phyloP scores from a whole-genome alignment of 2,113 vertebrate genomes.

The Neopipo cinnamomea region DNA sequence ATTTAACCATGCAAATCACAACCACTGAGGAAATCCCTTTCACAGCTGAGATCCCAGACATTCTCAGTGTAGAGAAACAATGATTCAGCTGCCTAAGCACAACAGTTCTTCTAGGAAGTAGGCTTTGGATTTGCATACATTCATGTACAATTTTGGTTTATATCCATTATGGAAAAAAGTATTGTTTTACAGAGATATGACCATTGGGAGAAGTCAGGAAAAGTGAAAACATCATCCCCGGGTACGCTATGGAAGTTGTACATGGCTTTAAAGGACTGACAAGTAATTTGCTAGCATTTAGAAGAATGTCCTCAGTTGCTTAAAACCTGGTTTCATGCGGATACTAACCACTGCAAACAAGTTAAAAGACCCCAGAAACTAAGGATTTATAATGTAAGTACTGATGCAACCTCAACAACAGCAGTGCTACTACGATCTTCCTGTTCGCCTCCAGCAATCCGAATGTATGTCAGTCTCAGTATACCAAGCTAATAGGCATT shows the following conservation, averaged over 20 bases:
- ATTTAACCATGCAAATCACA: not conserved
- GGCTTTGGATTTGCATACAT: rapidly evolving
- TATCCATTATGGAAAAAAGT: not conserved
- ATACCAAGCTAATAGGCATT: conserved; percentile 59
- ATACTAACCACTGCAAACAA: conserved; percentile 3
- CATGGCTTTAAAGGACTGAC: not conserved
- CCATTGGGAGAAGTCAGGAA: not conserved
- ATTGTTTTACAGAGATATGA: rapidly evolving
- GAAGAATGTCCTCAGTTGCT: not conserved
- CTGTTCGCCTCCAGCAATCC: conserved; percentile 30
- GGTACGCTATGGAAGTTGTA: not conserved
- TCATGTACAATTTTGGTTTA: not conserved
- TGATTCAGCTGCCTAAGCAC: not conserved
- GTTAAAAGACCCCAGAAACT: conserved; percentile 48
- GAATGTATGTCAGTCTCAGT: not conserved
- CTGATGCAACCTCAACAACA: conserved; percentile 12
- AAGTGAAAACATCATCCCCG: not conserved
- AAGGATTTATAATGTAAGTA: conserved; percentile 35
- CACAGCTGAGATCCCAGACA: not conserved
- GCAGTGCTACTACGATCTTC: not conserved
- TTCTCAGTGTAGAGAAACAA: not conserved
- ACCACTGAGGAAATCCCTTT: not conserved
- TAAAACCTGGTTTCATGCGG: not conserved
- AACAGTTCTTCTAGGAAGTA: not conserved
- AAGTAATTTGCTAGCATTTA: not conserved